Percentiles rank a stretch among this genome's conserved stretches.
Evolutionary conservation across 2,797 vertebrate species (phyloP).

Genomic region (Acanthurus lineatus): DNA sequence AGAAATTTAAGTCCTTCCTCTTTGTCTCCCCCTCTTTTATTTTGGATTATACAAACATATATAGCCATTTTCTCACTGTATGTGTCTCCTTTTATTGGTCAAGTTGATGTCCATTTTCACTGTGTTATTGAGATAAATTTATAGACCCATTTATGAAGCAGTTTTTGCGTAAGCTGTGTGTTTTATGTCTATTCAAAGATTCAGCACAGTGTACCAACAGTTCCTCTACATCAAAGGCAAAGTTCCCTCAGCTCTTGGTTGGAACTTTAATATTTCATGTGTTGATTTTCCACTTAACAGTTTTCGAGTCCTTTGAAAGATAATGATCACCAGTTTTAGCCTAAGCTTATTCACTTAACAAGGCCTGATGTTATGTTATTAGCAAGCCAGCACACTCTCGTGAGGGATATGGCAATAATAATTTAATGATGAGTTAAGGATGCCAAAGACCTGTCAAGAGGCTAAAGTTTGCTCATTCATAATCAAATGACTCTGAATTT

Average conservation of each 20-base stretch:
- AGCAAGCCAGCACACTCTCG: background rate
- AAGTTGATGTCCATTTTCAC: background rate
- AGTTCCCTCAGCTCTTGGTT: slow-evolving; percentile 44
- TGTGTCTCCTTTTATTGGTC: background rate
- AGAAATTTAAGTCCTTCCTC: background rate
- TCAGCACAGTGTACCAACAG: slow-evolving; percentile 47
- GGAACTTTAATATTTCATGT: slow-evolving; percentile 76
- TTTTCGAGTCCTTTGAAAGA: slow-evolving; percentile 54
- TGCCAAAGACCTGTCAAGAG: slow-evolving; percentile 6
- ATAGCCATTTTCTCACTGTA: too few relatives aligned
- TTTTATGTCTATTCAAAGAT: slow-evolving; percentile 56
- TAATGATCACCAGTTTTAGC: slow-evolving; percentile 51
- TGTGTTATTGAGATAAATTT: slow-evolving; percentile 31
- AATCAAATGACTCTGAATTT: background rate
- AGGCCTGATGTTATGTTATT: slow-evolving; percentile 49
- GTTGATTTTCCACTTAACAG: slow-evolving; percentile 63
- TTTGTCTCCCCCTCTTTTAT: background rate
- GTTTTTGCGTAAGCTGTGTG: slow-evolving; percentile 41
- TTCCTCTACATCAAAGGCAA: slow-evolving; percentile 64
- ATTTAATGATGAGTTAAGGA: slow-evolving; percentile 31
- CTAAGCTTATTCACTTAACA: slow-evolving; percentile 35
- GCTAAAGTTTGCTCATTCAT: slow-evolving; percentile 15
- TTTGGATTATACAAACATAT: too few relatives aligned
- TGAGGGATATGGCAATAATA: slow-evolving; percentile 1
- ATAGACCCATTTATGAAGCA: slow-evolving; percentile 43